Conservation (phyloP, 2,797 vertebrate genomes). For the Anableps anableps region DNA sequence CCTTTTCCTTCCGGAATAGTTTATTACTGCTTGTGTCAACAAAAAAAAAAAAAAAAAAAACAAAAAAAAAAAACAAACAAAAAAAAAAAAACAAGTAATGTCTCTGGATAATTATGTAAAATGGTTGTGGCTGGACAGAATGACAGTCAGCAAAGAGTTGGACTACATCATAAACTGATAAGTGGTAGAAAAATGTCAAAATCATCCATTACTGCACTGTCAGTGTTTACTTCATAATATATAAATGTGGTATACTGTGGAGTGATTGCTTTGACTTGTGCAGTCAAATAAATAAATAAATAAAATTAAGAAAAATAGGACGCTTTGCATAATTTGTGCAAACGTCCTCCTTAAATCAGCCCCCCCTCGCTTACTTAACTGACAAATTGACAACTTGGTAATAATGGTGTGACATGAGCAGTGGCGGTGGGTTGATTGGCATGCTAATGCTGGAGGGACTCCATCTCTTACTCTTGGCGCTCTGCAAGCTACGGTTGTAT, state of each 20-base stretch:
- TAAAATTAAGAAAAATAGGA: constrained; percentile 6
- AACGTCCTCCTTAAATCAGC: constrained; percentile 46
- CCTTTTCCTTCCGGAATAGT: neutral
- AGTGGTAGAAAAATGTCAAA: constrained; percentile 40
- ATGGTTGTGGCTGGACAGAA: neutral
- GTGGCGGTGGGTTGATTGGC: constrained; percentile 53
- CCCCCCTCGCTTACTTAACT: constrained; percentile 49
- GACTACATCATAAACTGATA: constrained; percentile 36
- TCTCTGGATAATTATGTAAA: constrained; percentile 13
- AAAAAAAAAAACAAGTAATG: constrained; percentile 21
- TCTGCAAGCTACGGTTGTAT: constrained; percentile 94
- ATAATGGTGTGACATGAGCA: constrained; percentile 52
- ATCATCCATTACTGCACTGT: constrained; percentile 6
- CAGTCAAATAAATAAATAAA: constrained; percentile 8
- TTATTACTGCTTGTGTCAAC: constrained; percentile 7
- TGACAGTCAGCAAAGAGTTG: constrained; percentile 12
- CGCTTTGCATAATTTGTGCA: constrained; percentile 49
- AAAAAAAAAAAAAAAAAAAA: constrained; percentile 17
- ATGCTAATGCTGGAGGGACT: constrained; percentile 12
- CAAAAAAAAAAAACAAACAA: constrained; percentile 20
- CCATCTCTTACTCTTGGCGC: constrained; percentile 88
- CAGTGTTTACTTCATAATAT: constrained; percentile 27
- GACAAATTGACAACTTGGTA: constrained; percentile 51
- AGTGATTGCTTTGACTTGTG: constrained; percentile 50
- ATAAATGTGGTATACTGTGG: constrained; percentile 35